Evolutionary conservation across 2,113 vertebrate genomes (phyloP), one percentile per base, ranked within the genome.

Genomic region (Leucopsar rothschildi): DNA sequence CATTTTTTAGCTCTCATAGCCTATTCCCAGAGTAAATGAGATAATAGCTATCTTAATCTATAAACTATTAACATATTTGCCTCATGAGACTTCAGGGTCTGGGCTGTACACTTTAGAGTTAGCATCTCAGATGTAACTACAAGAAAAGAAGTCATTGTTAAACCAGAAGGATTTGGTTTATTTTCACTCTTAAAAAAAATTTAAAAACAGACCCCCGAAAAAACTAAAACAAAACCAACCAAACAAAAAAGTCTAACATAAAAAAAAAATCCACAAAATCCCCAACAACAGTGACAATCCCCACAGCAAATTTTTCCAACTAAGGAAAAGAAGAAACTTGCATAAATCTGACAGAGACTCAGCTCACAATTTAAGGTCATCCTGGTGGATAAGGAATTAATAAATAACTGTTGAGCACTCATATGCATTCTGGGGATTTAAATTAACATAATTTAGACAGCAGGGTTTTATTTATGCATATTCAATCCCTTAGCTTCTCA

Each of bases 31-130:
- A 81, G 52, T 44, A 92, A 96, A 94, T 75, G 27, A 47, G 60
- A 68, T 78, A 93, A 93, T 72, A 78, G 22, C 56, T 68, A 50
- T 83, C 75, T 78, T 75, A 82, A 93, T 75, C 71, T 68, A 78
- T 40, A 82, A 93, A 55, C 35, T 39, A 90, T 93, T 86, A 90
- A 59, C 69, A 37, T 92, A 88, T 90, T 78, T 86, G n/a, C 49
- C 68, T 90, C 75, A 44, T 55, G 85, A 92, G 75, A 88, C 47
- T 77, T 86, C 42, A 17, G 31, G 33, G 72, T 71, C 72, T 93
- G 44, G 56, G 37, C n/a, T 70, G 7, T 49, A 55, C 37, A 60
- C 28, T 86, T 73, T 12, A 88, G 65, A 29, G 31, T 86, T 91
- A 86, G 22, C 78, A 66, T 63, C 63, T 95, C 4, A 0, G 11